These are phyloP conservation scores for Terrapene triunguis DNA, from an alignment of 2,113 vertebrate genomes.

Conservation along the genomic window DNA sequence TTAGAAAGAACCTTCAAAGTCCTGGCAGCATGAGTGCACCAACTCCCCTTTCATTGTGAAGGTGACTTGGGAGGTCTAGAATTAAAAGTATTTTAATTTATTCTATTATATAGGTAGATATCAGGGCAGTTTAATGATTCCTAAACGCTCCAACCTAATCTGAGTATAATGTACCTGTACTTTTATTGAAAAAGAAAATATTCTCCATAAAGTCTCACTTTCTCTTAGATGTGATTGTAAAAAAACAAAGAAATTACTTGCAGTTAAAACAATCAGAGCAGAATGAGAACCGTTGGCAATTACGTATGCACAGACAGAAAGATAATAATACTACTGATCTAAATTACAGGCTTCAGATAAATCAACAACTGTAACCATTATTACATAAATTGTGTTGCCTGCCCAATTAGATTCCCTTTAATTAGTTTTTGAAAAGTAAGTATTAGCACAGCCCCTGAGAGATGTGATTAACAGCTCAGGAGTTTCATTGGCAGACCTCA, in stretches of 20 bases:
- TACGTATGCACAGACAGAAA: not conserved
- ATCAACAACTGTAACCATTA: conserved; percentile 18
- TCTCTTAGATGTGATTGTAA: not conserved
- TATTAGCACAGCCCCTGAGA: not conserved
- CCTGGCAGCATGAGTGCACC: not conserved
- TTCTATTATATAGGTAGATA: not conserved
- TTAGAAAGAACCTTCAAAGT: not conserved
- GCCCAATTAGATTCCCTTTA: conserved; percentile 29
- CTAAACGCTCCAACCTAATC: not conserved
- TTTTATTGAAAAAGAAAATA: not conserved
- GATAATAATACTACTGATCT: not conserved
- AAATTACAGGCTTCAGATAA: conserved; percentile 33
- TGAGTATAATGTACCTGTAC: not conserved
- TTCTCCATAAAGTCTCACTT: not conserved
- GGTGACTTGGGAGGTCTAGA: not conserved
- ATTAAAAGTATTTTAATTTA: not conserved
- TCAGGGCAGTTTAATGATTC: not conserved
- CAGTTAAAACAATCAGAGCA: conserved; percentile 30
- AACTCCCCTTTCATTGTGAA: not conserved
- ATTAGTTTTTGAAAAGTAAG: conserved; percentile 39
- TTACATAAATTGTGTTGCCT: conserved; percentile 34
- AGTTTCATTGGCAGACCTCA: conserved; percentile 5
- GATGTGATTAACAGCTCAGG: not conserved
- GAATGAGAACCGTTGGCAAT: conserved; percentile 23
- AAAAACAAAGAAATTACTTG: not conserved